Percentiles rank a stretch among this genome's conserved stretches.
phyloP scores from a whole-genome alignment of 2,797 vertebrate genomes.

The Sebastes ruberrimus region DNA sequence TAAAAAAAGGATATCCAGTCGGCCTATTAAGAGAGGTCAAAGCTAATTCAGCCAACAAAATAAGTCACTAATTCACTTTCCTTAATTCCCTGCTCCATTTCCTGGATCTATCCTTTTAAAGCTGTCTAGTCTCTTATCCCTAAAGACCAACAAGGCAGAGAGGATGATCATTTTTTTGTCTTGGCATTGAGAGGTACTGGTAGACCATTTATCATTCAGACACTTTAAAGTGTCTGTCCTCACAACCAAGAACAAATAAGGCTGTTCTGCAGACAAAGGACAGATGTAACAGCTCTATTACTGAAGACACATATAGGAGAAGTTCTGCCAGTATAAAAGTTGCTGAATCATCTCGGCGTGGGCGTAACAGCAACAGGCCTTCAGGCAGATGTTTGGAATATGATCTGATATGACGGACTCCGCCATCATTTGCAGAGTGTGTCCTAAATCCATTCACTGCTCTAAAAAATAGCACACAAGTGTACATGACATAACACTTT shows the following conservation, averaged over 20 bases:
- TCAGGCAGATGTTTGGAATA: not conserved
- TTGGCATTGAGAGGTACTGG: not conserved
- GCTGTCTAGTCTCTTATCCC: conserved; percentile 3
- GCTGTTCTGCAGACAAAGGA: not conserved
- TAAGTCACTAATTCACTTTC: conserved; percentile 21
- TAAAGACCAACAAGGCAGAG: conserved; percentile 3
- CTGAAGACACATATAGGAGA: not conserved
- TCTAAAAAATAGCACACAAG: not conserved
- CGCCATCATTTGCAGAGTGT: not conserved
- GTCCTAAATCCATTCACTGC: not conserved
- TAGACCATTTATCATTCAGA: conserved; percentile 30
- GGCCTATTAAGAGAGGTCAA: conserved; percentile 17
- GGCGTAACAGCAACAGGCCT: not conserved
- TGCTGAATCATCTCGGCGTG: not conserved
- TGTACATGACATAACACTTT: conserved; percentile 1
- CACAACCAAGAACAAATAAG: conserved; percentile 1
- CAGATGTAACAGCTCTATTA: conserved; percentile 11
- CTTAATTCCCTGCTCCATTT: conserved; percentile 36
- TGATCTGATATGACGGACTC: not conserved
- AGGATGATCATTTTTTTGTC: conserved; percentile 8
- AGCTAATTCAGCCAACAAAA: conserved; percentile 8
- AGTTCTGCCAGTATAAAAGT: not conserved
- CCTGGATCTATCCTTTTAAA: conserved; percentile 8
- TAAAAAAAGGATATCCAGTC: conserved; percentile 5
- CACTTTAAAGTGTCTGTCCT: conserved; percentile 17